These are phyloP conservation scores for Lophochroa leadbeateri DNA, from an alignment of 2,113 vertebrate species.

Conservation along the genomic window DNA sequence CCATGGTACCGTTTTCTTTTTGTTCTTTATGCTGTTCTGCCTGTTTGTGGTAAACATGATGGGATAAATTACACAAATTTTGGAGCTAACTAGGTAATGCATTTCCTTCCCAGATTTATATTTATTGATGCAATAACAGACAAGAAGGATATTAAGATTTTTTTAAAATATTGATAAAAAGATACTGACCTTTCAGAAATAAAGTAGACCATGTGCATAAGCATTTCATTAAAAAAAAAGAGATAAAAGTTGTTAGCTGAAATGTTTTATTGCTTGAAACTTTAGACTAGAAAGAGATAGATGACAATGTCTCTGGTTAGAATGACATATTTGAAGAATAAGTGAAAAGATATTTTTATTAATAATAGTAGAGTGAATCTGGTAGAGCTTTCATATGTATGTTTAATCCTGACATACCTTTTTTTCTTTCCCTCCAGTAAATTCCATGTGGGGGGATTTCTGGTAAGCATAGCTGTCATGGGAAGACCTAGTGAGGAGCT, in stretches of 20 bases:
- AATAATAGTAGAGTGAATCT: neutral
- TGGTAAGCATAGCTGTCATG: neutral
- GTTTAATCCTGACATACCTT: neutral
- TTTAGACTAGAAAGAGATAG: neutral
- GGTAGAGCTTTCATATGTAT: neutral
- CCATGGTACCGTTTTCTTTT: neutral
- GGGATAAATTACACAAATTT: neutral
- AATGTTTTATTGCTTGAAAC: neutral
- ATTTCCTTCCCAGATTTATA: neutral
- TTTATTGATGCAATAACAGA: neutral
- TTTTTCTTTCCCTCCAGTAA: fast-evolving
- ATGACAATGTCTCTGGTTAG: neutral
- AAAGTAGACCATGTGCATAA: neutral
- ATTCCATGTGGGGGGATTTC: neutral
- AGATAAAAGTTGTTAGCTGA: neutral
- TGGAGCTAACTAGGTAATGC: neutral
- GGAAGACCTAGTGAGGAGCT: neutral
- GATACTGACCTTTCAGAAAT: neutral
- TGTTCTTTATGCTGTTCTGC: neutral
- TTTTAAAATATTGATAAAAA: neutral
- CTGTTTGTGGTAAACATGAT: neutral
- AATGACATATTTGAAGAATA: neutral
- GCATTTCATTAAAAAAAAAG: neutral
- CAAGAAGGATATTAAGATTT: neutral
- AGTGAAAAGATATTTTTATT: neutral